Conservation (phyloP, 1,140 invertebrate species). For the Laupala kohalensis region DNA sequence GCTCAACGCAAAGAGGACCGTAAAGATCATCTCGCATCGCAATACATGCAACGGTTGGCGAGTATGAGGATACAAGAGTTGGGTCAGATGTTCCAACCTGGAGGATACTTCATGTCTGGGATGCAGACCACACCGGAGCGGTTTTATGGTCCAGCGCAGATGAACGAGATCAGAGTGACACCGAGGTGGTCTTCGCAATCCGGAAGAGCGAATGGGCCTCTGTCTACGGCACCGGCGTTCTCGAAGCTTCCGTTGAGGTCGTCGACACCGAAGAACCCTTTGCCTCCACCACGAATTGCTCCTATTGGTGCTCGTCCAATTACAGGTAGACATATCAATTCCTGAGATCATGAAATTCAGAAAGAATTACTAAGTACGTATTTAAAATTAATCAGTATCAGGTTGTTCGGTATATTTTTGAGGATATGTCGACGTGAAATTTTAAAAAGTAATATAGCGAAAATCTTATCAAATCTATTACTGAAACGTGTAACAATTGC, state of each 20-base stretch:
- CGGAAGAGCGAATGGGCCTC: conserved; percentile 54
- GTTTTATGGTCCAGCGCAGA: conserved; percentile 76
- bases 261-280: conserved; percentile 43
- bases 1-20: conserved; percentile 98
- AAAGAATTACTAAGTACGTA: no score
- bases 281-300: conserved; percentile 55
- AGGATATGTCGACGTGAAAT: no score
- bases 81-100: conserved; percentile 74
- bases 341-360: no score
- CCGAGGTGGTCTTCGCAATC: conserved; percentile 79
- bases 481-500: no score
- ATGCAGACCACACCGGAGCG: conserved; percentile 76
- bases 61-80: conserved; percentile 92
- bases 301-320: conserved; percentile 70
- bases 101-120: conserved; percentile 87
- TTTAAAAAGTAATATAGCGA: no score
- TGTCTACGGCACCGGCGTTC: conserved; percentile 54
- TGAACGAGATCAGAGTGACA: conserved; percentile 71
- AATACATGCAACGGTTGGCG: conserved; percentile 94
- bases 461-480: no score
- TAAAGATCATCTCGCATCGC: conserved; percentile 91
- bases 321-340: no score
- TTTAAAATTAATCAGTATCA: no score
- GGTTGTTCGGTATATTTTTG: no score
- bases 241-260: conserved; percentile 38